Base-by-base conservation (phyloP, 2,797 vertebrate genomes). In the Notoglanidium macrostoma region DNA sequence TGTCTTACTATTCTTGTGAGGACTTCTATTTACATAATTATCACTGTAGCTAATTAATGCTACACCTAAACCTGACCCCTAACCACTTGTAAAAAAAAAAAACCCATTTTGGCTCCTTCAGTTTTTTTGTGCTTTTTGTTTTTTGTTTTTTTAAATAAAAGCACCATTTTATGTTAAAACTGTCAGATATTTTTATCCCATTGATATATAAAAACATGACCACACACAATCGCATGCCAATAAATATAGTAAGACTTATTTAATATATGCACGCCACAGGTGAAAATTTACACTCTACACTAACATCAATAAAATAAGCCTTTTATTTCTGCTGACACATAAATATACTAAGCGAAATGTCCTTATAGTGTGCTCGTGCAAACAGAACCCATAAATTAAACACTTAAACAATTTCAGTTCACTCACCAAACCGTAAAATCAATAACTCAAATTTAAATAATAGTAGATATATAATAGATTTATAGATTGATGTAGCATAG, bases 361-460 rank as follows among this genome's bases (percentile, higher is more conserved):
- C 67, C 87, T 67, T 57, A 61, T 67, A 74, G 44, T 61, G n/a
- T n/a, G n/a, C n/a, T n/a, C n/a, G n/a, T n/a, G 61, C 40, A 79
- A 54, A 84, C 14, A 21, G 40, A 40, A 40, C 40, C 40, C 32
- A 61, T 40, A 40, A 40, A 40, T 40, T 40, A 40, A 40, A 40
- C 40, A 40, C 40, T 40, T 40, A 40, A 40, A 40, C 35, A 40
- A 40, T 40, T 40, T 40, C 40, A 40, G 40, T 40, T 40, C 40
- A 40, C 40, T 40, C 40, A 40, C 40, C 40, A 40, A 40, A 40
- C 40, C 40, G 4, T 40, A 40, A 40, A 40, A 40, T 40, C 40
- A 40, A 40, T 40, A 40, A 40, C 40, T 40, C 40, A 40, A 40
- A 40, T 40, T 40, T 40, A 40, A 40, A 40, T 40, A 40, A 40